Percentiles rank a stretch among this genome's conserved stretches.
These are phyloP conservation scores for Bradypodion pumilum DNA, from an alignment of 2,797 vertebrate genomes.

Conservation along the genomic window DNA sequence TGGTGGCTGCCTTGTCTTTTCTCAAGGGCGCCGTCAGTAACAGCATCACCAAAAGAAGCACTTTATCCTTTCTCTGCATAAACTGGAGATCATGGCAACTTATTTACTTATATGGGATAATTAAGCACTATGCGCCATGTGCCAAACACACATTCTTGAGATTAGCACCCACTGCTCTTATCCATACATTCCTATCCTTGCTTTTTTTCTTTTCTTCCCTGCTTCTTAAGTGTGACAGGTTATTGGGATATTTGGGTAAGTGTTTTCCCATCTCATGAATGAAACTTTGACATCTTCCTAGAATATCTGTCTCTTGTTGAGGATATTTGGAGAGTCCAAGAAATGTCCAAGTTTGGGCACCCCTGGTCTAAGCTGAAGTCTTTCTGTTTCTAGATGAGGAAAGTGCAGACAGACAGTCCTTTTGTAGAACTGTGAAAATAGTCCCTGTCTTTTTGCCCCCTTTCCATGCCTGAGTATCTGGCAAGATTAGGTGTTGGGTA, in stretches of 20 bases:
- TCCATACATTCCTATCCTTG: neutral
- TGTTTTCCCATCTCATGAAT: neutral
- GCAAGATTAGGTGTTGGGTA: slow-evolving; percentile 77
- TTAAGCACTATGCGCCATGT: too few relatives aligned
- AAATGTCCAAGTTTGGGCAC: too few relatives aligned
- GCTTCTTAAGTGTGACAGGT: neutral
- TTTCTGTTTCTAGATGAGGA: neutral
- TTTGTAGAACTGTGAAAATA: slow-evolving; percentile 47
- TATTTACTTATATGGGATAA: neutral
- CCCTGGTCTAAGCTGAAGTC: too few relatives aligned
- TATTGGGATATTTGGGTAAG: neutral
- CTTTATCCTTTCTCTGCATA: neutral
- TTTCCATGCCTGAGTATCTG: slow-evolving; percentile 65
- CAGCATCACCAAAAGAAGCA: neutral
- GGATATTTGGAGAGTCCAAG: too few relatives aligned
- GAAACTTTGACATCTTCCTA: neutral
- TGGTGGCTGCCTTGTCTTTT: neutral
- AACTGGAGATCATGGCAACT: too few relatives aligned
- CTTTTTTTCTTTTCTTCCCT: neutral
- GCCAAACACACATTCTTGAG: neutral
- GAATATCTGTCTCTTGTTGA: neutral
- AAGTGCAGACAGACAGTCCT: slow-evolving; percentile 30
- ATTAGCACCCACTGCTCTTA: neutral
- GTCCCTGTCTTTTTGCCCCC: slow-evolving; percentile 34
- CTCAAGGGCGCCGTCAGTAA: neutral